Evolutionary conservation across 92 coral and sea anemone species (phyloP), one percentile per base, ranked within the genome.

Genomic region (Muricea muricata): DNA sequence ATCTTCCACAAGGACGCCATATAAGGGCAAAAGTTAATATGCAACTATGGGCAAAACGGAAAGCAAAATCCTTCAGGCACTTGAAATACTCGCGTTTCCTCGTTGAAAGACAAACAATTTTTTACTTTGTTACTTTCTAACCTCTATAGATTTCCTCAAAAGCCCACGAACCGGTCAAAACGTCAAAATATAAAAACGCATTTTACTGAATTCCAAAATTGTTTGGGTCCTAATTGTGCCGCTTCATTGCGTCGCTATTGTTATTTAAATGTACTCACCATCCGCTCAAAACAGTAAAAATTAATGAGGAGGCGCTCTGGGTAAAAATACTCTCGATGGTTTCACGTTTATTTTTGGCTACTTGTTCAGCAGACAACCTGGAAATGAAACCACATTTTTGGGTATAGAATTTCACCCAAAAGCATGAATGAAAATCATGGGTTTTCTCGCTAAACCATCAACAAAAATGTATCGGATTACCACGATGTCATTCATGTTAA

Each of bases 71-170:
- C 75, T 33, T 12, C 40, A 89, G 52, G 40, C 91, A 89, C 15
- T 89, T 68, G 12, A 89, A 93, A 33, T 89, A 75, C 41, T 89
- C 50, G 48, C 89, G 78, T 15, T 87, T 31, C 33, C 67, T 85
- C 6, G 85, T 66, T 28, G 86, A 34, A 35, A 90, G 74, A 23
- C 80, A 57, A 20, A 93, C 34, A 45, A 79, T 80, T 14, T 81
- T 84, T 68, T 55, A 39, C 10, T 79, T 20, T 73, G 86, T 42
- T 86, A 79, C 75, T 58, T 39, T 23, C 26, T 87, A 87, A n/a
- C 84, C 24, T 10, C 71, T 30, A 25, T 71, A 69, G 37, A 72
- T 32, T 57, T 81, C 81, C 20, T 66, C 80, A 18, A 91, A 52
- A 25, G 20, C 26, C 60, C 18, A 41, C 46, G 52, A 47, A 47